Evolutionary conservation across 2,797 vertebrate genomes (phyloP), one percentile per base, ranked within the genome.

Genomic region (Enteromius afrohamiltoni): DNA sequence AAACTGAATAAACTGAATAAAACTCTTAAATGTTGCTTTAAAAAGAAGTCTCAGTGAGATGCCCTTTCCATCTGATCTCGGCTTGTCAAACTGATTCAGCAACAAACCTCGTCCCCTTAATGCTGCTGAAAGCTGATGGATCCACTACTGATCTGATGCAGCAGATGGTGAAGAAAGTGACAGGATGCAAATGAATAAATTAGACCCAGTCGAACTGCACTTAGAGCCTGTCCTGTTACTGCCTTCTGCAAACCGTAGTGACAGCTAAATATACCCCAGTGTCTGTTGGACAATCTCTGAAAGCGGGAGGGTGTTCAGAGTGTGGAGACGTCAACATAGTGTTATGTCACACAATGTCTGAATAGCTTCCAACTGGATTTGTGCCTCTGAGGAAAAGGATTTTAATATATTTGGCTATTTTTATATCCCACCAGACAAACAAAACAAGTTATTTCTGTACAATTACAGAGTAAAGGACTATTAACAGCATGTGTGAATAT

Each of bases 131-230:
- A 79, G 70, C 69, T 79, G 84, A 53, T 49, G 70, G 69, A 34
- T 84, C 74, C 75, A 74, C 29, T 19, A 58, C 67, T 75, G 51
- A 77, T 73, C 85, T 84, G 74, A 78, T 78, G 74, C n/a, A 70
- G 51, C 58, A 79, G 53, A 79, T 42, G 29, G 40, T 29, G 26
- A 82, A 51, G 74, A 58, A 71, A 69, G 17, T 77, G 78, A 84
- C 84, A 84, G 49, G 69, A 76, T 62, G 70, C 78, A 82, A 83
- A 84, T 82, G 64, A 84, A 81, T 87, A 82, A 82, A 85, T 85
- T 77, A 86, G 82, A 68, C 75, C 23, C 45, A 71, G 76, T 79
- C 70, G 65, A 31, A 64, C 42, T 70, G 47, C 74, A 82, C 83
- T 79, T 60, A 34, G 49, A 79, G 76, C 71, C 65, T 78, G 67